Evolutionary conservation across 2,797 vertebrate genomes (phyloP).

Genomic region (Smutsia gigantea): DNA sequence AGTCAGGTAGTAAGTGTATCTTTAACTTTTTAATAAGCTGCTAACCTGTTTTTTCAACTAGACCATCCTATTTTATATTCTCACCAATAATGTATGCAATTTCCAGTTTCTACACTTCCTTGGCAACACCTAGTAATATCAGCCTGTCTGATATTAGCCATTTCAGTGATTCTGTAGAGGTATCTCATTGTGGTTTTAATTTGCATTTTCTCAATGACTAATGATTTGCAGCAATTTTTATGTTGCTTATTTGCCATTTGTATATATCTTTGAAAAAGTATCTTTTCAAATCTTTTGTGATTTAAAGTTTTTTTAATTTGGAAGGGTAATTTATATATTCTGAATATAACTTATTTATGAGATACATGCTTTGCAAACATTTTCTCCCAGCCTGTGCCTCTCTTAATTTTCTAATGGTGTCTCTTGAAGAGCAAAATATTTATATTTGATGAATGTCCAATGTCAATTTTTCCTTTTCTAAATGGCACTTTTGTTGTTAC

Average conservation of each 20-base stretch:
- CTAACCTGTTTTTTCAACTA: background rate
- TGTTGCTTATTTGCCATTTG: background rate
- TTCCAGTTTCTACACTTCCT: background rate
- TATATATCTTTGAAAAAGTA: background rate
- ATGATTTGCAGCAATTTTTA: background rate
- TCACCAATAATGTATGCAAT: no score
- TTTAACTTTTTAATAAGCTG: slow-evolving; percentile 14
- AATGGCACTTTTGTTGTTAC: background rate
- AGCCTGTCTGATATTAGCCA: background rate
- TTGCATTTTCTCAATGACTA: background rate
- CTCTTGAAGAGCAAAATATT: background rate
- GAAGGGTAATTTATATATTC: background rate
- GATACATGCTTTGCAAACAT: background rate
- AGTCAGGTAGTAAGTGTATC: background rate
- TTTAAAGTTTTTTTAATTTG: background rate
- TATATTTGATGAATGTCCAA: background rate
- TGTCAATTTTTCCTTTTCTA: background rate
- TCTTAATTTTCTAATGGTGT: background rate
- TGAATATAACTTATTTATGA: background rate
- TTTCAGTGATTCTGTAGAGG: background rate
- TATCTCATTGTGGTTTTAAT: background rate
- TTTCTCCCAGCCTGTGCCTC: background rate
- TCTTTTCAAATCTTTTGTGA: background rate
- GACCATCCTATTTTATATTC: background rate
- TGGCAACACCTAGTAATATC: background rate